A percentile compares a stretch with the other conserved stretches of the same genome.
phyloP scores from a whole-genome alignment of 2,888 invertebrate genomes.

The Sussaba pulchella region DNA sequence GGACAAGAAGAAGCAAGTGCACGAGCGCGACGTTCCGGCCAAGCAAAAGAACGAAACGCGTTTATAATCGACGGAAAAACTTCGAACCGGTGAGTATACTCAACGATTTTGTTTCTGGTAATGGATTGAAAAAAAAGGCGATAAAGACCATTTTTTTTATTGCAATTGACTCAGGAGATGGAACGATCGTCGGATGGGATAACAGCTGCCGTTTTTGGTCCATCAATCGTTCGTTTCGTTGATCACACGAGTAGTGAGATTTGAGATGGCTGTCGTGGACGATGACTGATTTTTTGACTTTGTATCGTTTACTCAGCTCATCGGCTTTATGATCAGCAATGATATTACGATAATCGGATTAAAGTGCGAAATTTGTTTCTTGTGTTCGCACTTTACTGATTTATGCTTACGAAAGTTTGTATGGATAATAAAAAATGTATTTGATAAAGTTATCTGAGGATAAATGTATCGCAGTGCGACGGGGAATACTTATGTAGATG shows the following conservation, averaged over 20 bases:
- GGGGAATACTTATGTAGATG: not conserved
- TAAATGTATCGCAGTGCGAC: not conserved
- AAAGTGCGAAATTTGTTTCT: conserved; percentile 32
- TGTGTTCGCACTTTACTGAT: conserved; percentile 37
- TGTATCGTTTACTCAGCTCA: conserved; percentile 8
- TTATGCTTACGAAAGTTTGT: not conserved
- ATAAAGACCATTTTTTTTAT: conserved; percentile 6
- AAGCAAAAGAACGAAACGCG: conserved; percentile 1
- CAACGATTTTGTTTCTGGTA: no score
- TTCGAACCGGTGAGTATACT: conserved; percentile 18
- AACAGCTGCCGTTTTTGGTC: conserved; percentile 27
- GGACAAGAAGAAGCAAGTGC: conserved; percentile 35
- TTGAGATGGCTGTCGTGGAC: conserved; percentile 15
- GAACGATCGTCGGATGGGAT: conserved; percentile 32
- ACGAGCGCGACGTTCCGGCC: no score
- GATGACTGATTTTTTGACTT: conserved; percentile 23
- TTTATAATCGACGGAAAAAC: conserved; percentile 18
- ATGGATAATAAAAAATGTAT: not conserved
- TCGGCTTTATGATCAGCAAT: conserved; percentile 6
- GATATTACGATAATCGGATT: conserved; percentile 14
- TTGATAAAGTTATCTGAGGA: not conserved
- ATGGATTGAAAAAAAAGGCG: no score
- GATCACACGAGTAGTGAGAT: not conserved
- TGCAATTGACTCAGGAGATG: not conserved
- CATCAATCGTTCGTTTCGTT: conserved; percentile 9